Conservation (phyloP, 2,888 invertebrate genomes). For the Acrocyrtus sp. region DNA sequence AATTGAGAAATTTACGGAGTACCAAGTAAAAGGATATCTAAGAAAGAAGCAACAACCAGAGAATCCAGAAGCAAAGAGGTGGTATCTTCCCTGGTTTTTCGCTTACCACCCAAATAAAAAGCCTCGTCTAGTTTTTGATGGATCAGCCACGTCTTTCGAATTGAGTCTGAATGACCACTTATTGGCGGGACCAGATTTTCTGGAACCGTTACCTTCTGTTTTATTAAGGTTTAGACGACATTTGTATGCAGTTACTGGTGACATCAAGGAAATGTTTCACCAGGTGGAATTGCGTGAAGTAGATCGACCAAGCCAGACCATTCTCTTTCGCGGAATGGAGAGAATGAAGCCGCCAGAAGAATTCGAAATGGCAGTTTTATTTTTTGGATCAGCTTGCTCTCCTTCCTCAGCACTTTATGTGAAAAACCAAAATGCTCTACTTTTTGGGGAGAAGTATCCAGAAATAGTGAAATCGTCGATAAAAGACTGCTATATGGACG, state of each 20-base stretch:
- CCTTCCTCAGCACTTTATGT: background rate
- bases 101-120: conserved; percentile 2
- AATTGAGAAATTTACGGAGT: background rate
- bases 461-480: background rate
- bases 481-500: background rate
- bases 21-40: background rate
- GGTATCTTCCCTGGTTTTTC: conserved; percentile 15
- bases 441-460: background rate
- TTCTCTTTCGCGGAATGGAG: background rate
- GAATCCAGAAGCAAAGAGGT: background rate
- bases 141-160: background rate
- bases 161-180: conserved; percentile 6
- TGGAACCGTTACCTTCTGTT: background rate
- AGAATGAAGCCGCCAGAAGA: background rate
- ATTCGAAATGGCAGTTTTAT: background rate
- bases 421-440: background rate
- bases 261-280: conserved; percentile 39
- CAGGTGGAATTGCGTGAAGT: background rate
- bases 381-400: conserved; percentile 1
- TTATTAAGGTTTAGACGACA: conserved; percentile 13
- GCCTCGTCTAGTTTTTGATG: conserved; percentile 32
- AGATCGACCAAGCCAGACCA: background rate
- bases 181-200: conserved; percentile 15
- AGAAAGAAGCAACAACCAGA: no score
- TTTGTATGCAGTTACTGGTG: conserved; percentile 19